Evolutionary conservation across 2,888 invertebrate species (phyloP).

Genomic region (Hoplodrina blanda): DNA sequence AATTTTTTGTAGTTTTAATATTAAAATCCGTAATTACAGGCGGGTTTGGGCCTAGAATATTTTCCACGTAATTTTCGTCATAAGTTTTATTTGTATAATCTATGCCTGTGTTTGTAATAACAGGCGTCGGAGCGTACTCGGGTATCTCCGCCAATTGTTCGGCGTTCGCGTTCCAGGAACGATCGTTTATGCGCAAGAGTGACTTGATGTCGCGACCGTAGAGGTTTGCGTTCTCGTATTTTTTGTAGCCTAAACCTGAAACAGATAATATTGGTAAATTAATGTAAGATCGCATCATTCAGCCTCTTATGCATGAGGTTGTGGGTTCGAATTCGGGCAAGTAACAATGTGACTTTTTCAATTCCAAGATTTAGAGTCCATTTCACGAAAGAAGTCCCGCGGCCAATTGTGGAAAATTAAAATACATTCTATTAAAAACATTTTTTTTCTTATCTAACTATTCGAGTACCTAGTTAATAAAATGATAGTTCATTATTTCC

Average conservation of each 20-base stretch:
- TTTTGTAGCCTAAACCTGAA: slow-evolving; percentile 81
- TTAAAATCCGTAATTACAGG: slow-evolving; percentile 77
- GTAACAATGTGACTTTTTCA: too few relatives aligned
- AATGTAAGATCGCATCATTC: too few relatives aligned
- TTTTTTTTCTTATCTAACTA: too few relatives aligned
- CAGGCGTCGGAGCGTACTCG: slow-evolving; percentile 74
- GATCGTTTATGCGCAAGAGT: slow-evolving; percentile 75
- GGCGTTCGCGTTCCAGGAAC: slow-evolving; percentile 66
- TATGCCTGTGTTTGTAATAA: slow-evolving; percentile 74
- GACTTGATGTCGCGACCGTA: slow-evolving; percentile 79
- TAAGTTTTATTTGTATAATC: slow-evolving; percentile 79
- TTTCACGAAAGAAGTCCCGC: too few relatives aligned
- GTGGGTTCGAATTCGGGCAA: too few relatives aligned
- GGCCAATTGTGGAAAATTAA: too few relatives aligned
- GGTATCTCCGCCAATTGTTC: slow-evolving; percentile 72
- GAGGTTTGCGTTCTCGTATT: slow-evolving; percentile 72
- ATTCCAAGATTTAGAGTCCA: too few relatives aligned
- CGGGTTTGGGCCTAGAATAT: slow-evolving; percentile 78
- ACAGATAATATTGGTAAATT: background rate
- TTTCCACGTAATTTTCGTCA: slow-evolving; percentile 74
- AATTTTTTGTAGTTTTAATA: slow-evolving; percentile 68
- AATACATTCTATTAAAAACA: too few relatives aligned
- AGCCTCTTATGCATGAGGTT: too few relatives aligned
- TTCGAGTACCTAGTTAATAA: too few relatives aligned
- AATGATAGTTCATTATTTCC: too few relatives aligned